Conservation (phyloP, 2,797 vertebrate species). For the Myioborus miniatus region DNA sequence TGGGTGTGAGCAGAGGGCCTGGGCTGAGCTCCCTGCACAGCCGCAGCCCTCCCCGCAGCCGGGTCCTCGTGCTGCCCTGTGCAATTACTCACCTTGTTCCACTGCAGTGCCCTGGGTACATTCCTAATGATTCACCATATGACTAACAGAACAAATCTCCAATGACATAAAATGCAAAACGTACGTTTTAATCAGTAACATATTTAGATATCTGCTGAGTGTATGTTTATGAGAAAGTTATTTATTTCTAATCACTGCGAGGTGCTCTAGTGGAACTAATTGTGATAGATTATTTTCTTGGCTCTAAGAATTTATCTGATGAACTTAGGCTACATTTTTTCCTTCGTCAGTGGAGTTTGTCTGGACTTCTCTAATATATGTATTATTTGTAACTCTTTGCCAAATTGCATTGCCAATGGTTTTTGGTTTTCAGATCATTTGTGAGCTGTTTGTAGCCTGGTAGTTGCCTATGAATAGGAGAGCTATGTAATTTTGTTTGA, state of each 20-base stretch:
- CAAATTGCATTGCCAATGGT: background rate
- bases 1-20: background rate
- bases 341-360: background rate
- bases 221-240: conserved; percentile 55
- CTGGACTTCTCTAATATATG: background rate
- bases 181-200: conserved; percentile 62
- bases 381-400: conserved; percentile 26
- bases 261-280: conserved; percentile 69
- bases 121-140: conserved; percentile 54
- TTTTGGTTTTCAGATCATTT: background rate
- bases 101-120: background rate
- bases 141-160: conserved; percentile 59
- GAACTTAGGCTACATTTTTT: background rate
- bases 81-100: conserved; percentile 51
- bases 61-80: conserved; percentile 18
- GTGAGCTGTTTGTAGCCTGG: background rate
- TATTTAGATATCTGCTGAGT: conserved; percentile 64
- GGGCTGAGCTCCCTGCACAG: background rate
- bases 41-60: background rate
- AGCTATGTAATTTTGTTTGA: background rate
- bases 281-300: conserved; percentile 60
- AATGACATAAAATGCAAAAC: conserved; percentile 54
- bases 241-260: conserved; percentile 69
- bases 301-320: conserved; percentile 18
- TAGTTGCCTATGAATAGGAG: background rate